phyloP scores from a whole-genome alignment of 2,113 vertebrate species.

The Acrocephalus kingi region DNA sequence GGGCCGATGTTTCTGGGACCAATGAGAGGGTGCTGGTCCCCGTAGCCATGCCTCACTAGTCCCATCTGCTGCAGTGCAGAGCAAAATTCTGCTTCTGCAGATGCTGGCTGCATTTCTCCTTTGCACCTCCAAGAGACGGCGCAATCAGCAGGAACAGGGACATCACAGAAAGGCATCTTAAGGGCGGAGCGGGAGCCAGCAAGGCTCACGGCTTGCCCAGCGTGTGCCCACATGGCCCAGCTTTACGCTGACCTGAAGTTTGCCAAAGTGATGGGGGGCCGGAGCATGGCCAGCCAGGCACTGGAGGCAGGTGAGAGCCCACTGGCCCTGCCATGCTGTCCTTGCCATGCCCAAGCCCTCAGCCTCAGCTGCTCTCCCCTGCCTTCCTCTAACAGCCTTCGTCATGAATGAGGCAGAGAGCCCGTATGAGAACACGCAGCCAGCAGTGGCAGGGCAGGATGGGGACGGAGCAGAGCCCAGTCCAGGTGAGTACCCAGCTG shows the following conservation, averaged over 20 bases:
- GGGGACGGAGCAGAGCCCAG: not conserved
- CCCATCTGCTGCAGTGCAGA: not conserved
- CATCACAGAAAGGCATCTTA: not conserved
- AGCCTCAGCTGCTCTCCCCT: not conserved
- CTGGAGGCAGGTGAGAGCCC: slow-evolving; percentile 50
- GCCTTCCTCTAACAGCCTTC: not conserved
- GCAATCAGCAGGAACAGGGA: not conserved
- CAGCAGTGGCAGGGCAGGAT: fast-evolving
- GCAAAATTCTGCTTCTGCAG: slow-evolving; percentile 40
- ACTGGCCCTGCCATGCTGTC: fast-evolving
- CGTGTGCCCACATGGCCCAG: not conserved
- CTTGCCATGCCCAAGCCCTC: fast-evolving
- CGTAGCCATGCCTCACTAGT: not conserved
- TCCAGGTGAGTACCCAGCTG: not conserved
- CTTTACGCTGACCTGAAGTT: slow-evolving; percentile 57
- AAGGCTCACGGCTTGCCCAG: not conserved
- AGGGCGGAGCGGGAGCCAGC: not conserved
- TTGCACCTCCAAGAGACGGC: not conserved
- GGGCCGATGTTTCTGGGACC: not conserved
- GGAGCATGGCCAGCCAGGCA: not conserved
- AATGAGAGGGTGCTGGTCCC: not conserved
- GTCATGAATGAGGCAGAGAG: not conserved
- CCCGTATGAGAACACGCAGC: not conserved
- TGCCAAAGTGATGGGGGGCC: slow-evolving; percentile 14
- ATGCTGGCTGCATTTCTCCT: not conserved